A percentile compares a stretch with the other conserved stretches of the same genome.
Conservation (phyloP, 2,888 invertebrate genomes). For the Nudaria mundana region DNA sequence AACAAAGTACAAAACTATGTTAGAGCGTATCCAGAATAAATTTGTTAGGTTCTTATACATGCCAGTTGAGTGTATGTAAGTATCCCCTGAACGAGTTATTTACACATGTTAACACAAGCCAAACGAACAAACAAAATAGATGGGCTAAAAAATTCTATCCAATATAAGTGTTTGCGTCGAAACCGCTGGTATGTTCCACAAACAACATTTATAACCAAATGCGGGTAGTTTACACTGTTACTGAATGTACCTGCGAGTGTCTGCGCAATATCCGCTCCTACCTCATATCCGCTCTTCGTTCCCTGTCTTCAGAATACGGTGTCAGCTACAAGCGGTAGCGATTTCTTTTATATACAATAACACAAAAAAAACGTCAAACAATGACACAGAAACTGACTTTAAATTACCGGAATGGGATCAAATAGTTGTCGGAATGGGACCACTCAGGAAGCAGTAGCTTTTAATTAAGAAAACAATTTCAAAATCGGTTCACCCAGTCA, state of each 20-base stretch:
- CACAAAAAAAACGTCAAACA: too few relatives aligned
- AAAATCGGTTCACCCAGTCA: too few relatives aligned
- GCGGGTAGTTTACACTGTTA: constrained; percentile 65
- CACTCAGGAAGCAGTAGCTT: too few relatives aligned
- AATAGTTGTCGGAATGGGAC: too few relatives aligned
- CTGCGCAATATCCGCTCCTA: constrained; percentile 69
- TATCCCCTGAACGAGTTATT: too few relatives aligned
- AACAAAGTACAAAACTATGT: not conserved
- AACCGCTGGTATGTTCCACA: constrained; percentile 33
- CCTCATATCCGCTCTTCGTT: constrained; percentile 69
- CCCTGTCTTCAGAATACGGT: constrained; percentile 43
- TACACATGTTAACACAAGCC: constrained; percentile 1
- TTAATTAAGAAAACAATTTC: too few relatives aligned
- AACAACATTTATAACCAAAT: constrained; percentile 67
- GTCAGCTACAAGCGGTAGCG: constrained; percentile 27
- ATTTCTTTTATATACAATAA: constrained; percentile 5
- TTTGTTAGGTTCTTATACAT: too few relatives aligned
- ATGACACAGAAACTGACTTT: too few relatives aligned
- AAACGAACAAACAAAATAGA: constrained; percentile 3
- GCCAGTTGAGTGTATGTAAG: not conserved
- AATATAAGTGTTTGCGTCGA: constrained; percentile 36
- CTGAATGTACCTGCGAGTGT: constrained; percentile 66
- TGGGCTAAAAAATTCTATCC: constrained; percentile 23
- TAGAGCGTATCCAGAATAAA: too few relatives aligned
- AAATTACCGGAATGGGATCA: too few relatives aligned